These are phyloP conservation scores for Mus caroli DNA, from an alignment of 2,797 vertebrate species.

Conservation along the genomic window DNA sequence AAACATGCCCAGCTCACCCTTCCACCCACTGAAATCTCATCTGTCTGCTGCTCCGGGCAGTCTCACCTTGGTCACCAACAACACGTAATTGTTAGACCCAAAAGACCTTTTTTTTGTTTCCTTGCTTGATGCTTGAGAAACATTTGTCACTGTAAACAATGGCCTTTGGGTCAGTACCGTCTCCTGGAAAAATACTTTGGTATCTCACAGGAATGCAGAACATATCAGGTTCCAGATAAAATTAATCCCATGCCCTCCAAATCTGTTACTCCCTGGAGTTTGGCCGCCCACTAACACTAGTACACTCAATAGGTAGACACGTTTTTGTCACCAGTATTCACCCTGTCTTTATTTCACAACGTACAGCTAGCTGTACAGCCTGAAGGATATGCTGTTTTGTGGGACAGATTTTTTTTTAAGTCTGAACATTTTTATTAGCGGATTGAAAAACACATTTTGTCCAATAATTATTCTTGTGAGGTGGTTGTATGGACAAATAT, in stretches of 20 bases:
- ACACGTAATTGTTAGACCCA: neutral
- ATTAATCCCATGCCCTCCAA: neutral
- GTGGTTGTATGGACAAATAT: neutral
- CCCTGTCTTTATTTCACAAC: neutral
- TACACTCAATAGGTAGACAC: neutral
- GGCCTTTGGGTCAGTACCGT: neutral
- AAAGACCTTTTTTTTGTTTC: neutral
- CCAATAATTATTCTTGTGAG: neutral
- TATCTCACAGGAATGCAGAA: conserved; percentile 57
- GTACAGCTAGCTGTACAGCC: neutral
- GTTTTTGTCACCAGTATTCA: neutral
- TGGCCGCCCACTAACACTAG: neutral
- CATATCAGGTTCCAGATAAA: conserved; percentile 27
- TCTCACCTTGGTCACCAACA: neutral
- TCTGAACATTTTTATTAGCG: neutral
- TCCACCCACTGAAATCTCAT: neutral
- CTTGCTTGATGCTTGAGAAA: conserved; percentile 18
- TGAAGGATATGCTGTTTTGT: neutral
- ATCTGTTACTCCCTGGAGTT: neutral
- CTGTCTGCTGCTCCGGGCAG: neutral
- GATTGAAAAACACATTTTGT: neutral
- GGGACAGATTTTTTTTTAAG: neutral
- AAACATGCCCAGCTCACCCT: conserved; percentile 35
- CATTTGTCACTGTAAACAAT: neutral
- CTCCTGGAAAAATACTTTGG: conserved; percentile 26